Conservation (phyloP, 2,888 invertebrate species). For the Yponomeuta cagnagella region DNA sequence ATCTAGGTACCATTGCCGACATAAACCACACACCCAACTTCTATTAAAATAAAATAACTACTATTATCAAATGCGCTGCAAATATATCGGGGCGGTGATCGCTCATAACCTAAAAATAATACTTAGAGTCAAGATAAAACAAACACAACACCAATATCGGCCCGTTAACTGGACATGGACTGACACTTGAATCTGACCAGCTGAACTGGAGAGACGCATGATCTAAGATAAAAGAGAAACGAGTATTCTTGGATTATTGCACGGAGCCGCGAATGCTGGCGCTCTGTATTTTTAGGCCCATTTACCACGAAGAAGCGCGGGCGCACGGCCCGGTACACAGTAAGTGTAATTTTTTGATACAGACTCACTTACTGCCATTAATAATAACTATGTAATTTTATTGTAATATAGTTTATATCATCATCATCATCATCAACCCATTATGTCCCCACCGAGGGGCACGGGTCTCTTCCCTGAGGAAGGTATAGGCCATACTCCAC, state of each 20-base stretch:
- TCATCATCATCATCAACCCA: too few relatives aligned
- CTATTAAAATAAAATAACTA: background rate
- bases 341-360: too few relatives aligned
- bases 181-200: constrained; percentile 27
- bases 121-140: constrained; percentile 21
- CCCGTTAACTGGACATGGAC: constrained; percentile 31
- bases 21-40: background rate
- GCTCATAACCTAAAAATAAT: constrained; percentile 8
- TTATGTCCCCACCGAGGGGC: too few relatives aligned
- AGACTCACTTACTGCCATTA: too few relatives aligned
- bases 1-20: background rate
- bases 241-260: background rate
- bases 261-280: background rate
- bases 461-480: too few relatives aligned
- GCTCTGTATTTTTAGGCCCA: too few relatives aligned
- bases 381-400: too few relatives aligned
- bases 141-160: constrained; percentile 30
- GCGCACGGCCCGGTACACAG: too few relatives aligned
- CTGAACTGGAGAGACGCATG: constrained; percentile 20
- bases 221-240: constrained; percentile 6
- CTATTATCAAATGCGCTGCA: background rate
- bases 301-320: too few relatives aligned
- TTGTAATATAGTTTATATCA: too few relatives aligned
- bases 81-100: background rate
- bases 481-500: too few relatives aligned